Percentiles rank a stretch among this genome's conserved stretches.
These are phyloP conservation scores for Crypturellus tataupa DNA, from an alignment of 2,797 vertebrate genomes.

Conservation along the genomic window DNA sequence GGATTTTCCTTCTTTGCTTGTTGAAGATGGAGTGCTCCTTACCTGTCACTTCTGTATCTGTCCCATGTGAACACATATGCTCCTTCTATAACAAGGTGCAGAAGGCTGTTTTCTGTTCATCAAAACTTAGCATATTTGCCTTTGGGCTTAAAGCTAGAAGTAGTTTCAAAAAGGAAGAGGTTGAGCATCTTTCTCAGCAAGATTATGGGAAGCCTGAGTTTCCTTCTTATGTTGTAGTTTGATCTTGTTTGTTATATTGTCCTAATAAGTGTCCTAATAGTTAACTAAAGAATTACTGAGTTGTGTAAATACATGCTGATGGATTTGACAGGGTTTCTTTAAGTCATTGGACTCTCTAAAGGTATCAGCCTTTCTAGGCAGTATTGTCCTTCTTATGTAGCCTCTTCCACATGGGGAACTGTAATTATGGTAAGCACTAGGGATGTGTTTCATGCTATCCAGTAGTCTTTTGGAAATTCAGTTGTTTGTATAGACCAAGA, in stretches of 20 bases:
- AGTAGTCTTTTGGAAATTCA: background rate
- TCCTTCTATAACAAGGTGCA: background rate
- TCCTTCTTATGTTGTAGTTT: background rate
- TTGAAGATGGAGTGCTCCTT: conserved; percentile 11
- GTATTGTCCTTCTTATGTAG: background rate
- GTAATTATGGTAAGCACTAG: background rate
- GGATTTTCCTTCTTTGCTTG: conserved; percentile 3
- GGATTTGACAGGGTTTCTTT: conserved; percentile 1
- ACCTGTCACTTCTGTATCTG: background rate
- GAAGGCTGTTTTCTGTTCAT: background rate
- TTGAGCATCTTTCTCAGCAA: background rate
- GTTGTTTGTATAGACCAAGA: background rate
- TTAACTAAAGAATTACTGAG: background rate
- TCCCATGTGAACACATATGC: background rate
- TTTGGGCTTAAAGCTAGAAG: conserved; percentile 11
- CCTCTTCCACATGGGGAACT: background rate
- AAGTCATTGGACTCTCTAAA: background rate
- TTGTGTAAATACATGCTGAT: background rate
- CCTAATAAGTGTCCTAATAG: background rate
- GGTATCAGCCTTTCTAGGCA: background rate
- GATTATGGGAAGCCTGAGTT: background rate
- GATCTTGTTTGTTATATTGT: background rate
- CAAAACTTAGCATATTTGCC: background rate
- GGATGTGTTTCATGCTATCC: background rate
- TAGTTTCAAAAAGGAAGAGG: background rate